Evolutionary conservation across 2,888 invertebrate species (phyloP), one percentile per base, ranked within the genome.

Genomic region (Agonopterix arenella): DNA sequence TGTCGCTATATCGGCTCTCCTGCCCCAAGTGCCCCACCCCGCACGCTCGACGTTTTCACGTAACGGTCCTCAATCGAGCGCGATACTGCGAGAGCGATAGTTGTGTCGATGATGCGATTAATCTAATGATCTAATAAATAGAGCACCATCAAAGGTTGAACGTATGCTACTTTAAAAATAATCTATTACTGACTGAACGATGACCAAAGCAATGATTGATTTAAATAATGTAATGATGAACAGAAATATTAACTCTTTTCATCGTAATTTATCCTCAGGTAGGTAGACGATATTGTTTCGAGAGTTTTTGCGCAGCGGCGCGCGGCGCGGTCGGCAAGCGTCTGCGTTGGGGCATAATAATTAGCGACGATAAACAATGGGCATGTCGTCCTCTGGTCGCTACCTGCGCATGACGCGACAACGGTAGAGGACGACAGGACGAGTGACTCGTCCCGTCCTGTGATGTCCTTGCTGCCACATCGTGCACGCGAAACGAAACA

Each of bases 31-130:
- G 76, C 84, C 82, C 81, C 84, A 77, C 84, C 84, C 80, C 82
- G 77, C 80, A 68, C 78, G 75, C 78, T 84, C 80, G 72, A 76
- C 82, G 83, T 86, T 88, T 80, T 86, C 85, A 86, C 85, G 43
- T 43, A 43, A 89, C 89, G 89, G 88, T 89, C 83, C 79, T 84
- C 84, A 88, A 89, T 86, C 85, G 86, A 88, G 89, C 88, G 88
- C 85, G 80, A 80, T 86, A 82, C 84, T 80, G 84, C 78, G 75
- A 80, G 72, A 76, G 72, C 67, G 77, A 78, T 79, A 79, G 82
- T 78, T 76, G 81, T 73, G 67, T 72, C 70, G 72, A 70, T 67
- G 70, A 72, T 66, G 67, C 66, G 68, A 73, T 75, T 76, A 67
- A 60, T 63, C 68, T 68, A 68, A 73, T 73, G 66, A 73, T 73